Evolutionary conservation across 2,888 invertebrate species (phyloP).

Genomic region (Epirrhoe tristata): DNA sequence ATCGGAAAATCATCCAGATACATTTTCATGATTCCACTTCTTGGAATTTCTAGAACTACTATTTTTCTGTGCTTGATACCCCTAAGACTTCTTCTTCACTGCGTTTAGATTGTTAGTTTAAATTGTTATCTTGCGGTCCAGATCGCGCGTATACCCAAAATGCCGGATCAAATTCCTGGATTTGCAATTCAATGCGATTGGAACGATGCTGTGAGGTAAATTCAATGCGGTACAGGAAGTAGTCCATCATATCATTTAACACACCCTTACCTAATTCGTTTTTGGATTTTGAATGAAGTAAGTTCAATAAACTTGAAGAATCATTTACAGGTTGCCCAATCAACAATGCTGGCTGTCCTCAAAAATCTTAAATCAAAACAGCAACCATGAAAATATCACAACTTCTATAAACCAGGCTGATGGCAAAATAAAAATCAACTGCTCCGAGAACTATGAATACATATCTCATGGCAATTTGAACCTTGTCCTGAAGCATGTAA

Average conservation of each 20-base stretch:
- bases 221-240: too few relatives aligned
- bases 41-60: neutral
- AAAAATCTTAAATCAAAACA: conserved; percentile 71
- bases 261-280: too few relatives aligned
- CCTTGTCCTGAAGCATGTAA: conserved; percentile 74
- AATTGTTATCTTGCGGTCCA: neutral
- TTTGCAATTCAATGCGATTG: conserved; percentile 83
- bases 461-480: conserved; percentile 70
- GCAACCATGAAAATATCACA: conserved; percentile 72
- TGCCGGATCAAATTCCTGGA: conserved; percentile 66
- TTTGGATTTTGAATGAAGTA: too few relatives aligned
- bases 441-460: conserved; percentile 72
- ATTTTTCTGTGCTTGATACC: neutral
- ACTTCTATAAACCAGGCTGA: conserved; percentile 63
- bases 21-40: neutral
- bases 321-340: conserved; percentile 70
- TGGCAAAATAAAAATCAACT: conserved; percentile 72
- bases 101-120: neutral
- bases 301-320: neutral
- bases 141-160: conserved; percentile 34
- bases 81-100: neutral
- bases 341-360: conserved; percentile 81
- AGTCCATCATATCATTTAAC: too few relatives aligned
- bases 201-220: conserved; percentile 78
- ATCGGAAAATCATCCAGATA: conserved; percentile 41